Conservation (phyloP, 2,888 invertebrate species). For the Lasioglossum villosulum region DNA sequence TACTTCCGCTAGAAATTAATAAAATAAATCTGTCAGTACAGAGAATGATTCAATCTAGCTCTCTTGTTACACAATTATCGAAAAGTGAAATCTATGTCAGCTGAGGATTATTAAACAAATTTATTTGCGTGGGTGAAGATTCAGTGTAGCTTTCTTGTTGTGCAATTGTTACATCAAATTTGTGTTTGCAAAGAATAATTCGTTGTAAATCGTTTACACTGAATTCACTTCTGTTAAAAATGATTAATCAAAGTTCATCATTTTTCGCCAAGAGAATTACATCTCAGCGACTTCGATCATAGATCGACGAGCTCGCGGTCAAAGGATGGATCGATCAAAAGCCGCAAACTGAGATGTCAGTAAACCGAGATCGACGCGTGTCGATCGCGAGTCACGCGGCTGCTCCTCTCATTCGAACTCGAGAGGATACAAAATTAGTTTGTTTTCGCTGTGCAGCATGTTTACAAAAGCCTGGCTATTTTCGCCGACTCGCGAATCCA, state of each 20-base stretch:
- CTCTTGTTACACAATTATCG: not conserved
- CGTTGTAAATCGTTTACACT: too few relatives aligned
- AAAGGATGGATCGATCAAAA: not conserved
- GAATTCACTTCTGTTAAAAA: too few relatives aligned
- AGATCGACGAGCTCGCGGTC: not conserved
- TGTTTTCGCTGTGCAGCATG: conserved; percentile 42
- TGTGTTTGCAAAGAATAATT: not conserved
- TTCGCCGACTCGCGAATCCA: conserved; percentile 12
- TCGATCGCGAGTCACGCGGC: not conserved
- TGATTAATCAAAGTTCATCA: not conserved
- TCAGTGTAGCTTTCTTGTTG: too few relatives aligned
- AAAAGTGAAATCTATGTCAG: not conserved
- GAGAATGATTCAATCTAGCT: not conserved
- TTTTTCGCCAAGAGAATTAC: not conserved
- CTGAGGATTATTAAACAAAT: not conserved
- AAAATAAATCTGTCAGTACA: not conserved
- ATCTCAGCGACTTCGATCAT: not conserved
- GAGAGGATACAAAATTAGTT: conserved; percentile 26
- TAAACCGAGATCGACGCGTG: not conserved
- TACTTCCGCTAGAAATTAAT: not conserved
- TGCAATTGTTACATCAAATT: not conserved
- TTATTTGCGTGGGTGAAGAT: too few relatives aligned
- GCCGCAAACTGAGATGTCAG: not conserved
- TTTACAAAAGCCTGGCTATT: conserved; percentile 55
- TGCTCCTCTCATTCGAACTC: conserved; percentile 17